These are phyloP conservation scores for Alviniconcha strummeri DNA, from an alignment of 2,888 invertebrate species.

Conservation along the genomic window DNA sequence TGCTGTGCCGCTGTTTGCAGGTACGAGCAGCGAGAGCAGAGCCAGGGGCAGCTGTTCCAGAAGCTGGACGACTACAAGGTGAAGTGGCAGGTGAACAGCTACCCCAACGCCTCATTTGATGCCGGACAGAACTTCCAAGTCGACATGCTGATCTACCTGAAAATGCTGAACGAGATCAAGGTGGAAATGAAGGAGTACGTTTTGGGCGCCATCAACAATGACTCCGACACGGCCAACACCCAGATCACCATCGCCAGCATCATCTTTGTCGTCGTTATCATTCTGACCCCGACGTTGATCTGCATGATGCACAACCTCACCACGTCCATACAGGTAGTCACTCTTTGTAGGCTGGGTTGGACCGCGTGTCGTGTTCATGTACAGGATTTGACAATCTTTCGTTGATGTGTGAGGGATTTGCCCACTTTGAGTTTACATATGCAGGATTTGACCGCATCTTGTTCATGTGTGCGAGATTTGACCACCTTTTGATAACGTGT, in stretches of 20 bases:
- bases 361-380: too few relatives aligned
- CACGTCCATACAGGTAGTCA: conserved; percentile 41
- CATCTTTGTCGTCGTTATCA: conserved; percentile 40
- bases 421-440: too few relatives aligned
- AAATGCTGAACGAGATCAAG: conserved; percentile 34
- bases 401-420: too few relatives aligned
- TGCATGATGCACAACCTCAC: conserved; percentile 42
- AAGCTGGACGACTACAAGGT: conserved; percentile 23
- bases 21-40: neutral
- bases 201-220: conserved; percentile 22
- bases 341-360: too few relatives aligned
- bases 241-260: conserved; percentile 38
- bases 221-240: conserved; percentile 31
- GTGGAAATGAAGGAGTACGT: conserved; percentile 31
- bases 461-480: too few relatives aligned
- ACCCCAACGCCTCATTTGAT: conserved; percentile 18
- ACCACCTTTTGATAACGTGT: too few relatives aligned
- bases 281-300: conserved; percentile 41
- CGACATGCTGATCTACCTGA: conserved; percentile 37
- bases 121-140: conserved; percentile 35
- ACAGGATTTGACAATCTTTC: too few relatives aligned
- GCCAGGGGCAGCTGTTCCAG: conserved; percentile 3
- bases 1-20: neutral
- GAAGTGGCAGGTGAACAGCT: conserved; percentile 31
- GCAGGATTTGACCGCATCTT: too few relatives aligned